These are phyloP conservation scores for Metellina segmentata DNA, from an alignment of 2,888 invertebrate genomes.

Conservation along the genomic window DNA sequence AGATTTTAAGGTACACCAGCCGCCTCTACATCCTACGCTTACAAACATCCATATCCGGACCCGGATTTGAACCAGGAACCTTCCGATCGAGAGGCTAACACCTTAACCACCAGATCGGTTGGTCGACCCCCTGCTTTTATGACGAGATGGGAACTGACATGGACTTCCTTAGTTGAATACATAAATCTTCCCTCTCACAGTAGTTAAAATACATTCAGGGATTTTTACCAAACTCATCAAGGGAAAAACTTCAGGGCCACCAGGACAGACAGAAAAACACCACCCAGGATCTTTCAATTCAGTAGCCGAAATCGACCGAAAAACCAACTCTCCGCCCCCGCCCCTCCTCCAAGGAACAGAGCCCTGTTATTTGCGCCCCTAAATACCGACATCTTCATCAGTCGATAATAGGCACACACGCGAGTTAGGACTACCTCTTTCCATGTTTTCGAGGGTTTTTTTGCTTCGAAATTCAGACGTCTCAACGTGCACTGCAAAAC, in stretches of 20 bases:
- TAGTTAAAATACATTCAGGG: neutral
- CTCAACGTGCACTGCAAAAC: too few species aligned
- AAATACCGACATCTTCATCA: slow-evolving; percentile 67
- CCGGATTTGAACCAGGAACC: too few species aligned
- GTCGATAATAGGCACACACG: slow-evolving; percentile 30
- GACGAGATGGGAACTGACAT: too few species aligned
- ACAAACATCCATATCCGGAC: too few species aligned
- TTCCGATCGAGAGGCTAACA: too few species aligned
- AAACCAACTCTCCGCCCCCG: slow-evolving; percentile 46
- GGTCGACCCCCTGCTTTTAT: too few species aligned
- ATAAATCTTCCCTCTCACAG: too few species aligned
- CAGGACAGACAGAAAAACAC: neutral
- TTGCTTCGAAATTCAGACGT: neutral
- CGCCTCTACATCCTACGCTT: too few species aligned
- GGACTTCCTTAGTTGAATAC: too few species aligned
- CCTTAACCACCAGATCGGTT: too few species aligned
- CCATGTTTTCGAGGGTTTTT: slow-evolving; percentile 32
- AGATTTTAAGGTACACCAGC: too few species aligned
- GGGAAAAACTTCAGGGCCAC: slow-evolving; percentile 30
- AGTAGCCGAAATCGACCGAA: slow-evolving; percentile 65
- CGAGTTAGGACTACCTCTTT: slow-evolving; percentile 4
- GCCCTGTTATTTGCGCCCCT: slow-evolving; percentile 41
- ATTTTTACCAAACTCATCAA: neutral
- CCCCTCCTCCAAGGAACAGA: slow-evolving; percentile 3
- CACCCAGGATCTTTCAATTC: slow-evolving; percentile 62